These are phyloP conservation scores for Anagyrus pseudococci DNA, from an alignment of 2,888 invertebrate genomes.

Conservation along the genomic window DNA sequence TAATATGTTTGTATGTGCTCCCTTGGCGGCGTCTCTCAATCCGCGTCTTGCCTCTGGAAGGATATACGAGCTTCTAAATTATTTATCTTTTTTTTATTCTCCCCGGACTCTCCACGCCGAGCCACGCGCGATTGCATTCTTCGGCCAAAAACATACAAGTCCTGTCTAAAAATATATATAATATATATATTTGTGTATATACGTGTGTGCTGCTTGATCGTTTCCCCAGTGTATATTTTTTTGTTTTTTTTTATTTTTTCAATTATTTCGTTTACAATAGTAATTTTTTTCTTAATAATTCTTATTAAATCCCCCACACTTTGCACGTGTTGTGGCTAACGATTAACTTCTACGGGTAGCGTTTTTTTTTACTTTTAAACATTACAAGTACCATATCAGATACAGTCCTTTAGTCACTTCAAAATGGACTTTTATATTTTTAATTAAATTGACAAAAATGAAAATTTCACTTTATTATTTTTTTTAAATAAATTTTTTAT, in stretches of 20 bases:
- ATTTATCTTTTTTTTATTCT: constrained; percentile 17
- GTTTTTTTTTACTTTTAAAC: constrained; percentile 28
- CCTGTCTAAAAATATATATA: constrained; percentile 53
- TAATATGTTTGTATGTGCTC: constrained; percentile 45
- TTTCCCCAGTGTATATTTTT: constrained; percentile 39
- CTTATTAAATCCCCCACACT: constrained; percentile 29
- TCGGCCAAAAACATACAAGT: constrained; percentile 50
- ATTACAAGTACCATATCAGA: constrained; percentile 29
- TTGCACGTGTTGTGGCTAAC: constrained; percentile 32
- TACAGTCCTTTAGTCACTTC: constrained; percentile 22
- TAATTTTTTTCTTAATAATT: constrained; percentile 29
- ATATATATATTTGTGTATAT: constrained; percentile 41
- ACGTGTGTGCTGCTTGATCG: constrained; percentile 43
- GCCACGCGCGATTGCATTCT: constrained; percentile 36
- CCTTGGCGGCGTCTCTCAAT: constrained; percentile 39
- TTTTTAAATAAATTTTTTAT: neutral
- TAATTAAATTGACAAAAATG: neutral
- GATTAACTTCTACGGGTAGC: constrained; percentile 33
- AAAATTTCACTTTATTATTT: neutral
- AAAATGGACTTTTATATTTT: neutral
- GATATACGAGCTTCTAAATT: constrained; percentile 32
- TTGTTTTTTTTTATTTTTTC: constrained; percentile 10
- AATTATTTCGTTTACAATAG: constrained; percentile 32
- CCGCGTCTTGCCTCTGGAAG: constrained; percentile 40
- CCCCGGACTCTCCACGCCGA: constrained; percentile 32